phyloP scores from a whole-genome alignment of 2,888 invertebrate genomes.

The Acanthococcus lagerstroemiae region DNA sequence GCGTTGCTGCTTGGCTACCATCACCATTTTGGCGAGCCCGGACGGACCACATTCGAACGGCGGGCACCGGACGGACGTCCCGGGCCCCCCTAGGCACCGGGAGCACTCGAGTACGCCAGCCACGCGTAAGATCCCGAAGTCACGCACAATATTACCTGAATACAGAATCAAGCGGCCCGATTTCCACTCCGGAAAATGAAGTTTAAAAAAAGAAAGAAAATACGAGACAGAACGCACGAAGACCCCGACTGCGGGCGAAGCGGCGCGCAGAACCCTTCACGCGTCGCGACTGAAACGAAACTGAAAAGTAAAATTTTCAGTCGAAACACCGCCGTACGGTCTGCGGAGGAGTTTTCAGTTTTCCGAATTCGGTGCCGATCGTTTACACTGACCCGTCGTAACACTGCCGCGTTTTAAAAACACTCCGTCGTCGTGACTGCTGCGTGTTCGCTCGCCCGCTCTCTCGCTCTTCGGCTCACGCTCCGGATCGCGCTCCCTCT shows the following conservation, averaged over 20 bases:
- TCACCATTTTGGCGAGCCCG: constrained; percentile 13
- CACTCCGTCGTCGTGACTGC: not conserved
- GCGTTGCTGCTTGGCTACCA: constrained; percentile 16
- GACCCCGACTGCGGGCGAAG: not conserved
- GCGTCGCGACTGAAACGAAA: not conserved
- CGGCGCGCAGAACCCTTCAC: constrained; percentile 2
- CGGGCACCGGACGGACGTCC: too few species aligned
- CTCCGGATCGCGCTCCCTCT: too few species aligned
- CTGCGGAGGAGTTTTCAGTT: too few species aligned
- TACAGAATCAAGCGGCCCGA: too few species aligned
- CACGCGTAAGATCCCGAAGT: too few species aligned
- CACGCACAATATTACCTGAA: too few species aligned
- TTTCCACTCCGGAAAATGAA: too few species aligned
- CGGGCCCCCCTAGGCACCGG: too few species aligned
- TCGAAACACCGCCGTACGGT: not conserved
- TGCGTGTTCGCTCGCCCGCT: not conserved
- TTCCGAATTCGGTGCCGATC: constrained; percentile 8
- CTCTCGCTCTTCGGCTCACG: too few species aligned
- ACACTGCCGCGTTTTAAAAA: constrained; percentile 8
- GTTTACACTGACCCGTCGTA: constrained; percentile 25
- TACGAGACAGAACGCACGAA: not conserved
- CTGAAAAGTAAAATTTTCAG: constrained; percentile 1
- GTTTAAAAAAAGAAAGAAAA: not conserved
- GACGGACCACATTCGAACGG: too few species aligned
- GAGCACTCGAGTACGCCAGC: not conserved